Base-by-base conservation (phyloP, 1,140 invertebrate species). In the Cylas formicarius region DNA sequence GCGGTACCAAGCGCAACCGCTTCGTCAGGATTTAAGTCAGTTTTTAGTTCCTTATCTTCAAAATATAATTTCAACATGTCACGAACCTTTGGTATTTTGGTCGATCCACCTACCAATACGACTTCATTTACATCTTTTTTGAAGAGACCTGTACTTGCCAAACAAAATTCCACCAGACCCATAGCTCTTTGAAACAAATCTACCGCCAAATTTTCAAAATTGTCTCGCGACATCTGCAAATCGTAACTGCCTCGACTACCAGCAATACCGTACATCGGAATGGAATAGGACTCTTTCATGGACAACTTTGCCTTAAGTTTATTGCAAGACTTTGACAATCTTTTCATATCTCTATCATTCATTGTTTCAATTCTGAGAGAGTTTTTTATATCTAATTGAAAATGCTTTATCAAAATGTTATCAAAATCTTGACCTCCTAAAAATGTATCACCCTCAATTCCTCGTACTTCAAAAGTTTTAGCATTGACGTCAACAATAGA, bases 401-500 rank as follows among this genome's bases (percentile, higher is more conserved):
- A 43, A 53, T 72, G 53, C 13, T 47, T 36, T 3, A 57, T 31
- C 27, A 61, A 24, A 35, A 78, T 53, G 58, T 80, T 71, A 57
- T 81, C 78, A 51, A 84, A 82, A 60, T 83, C 80, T 58, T 82
- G 78, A 14, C 81, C 81, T 47, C 81, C 81, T 47, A 85, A 65
- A 58, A 82, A 78, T 10, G 50, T 60, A 36, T 63, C 46, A 67
- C 71, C 61, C 61, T 88, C 89, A 3, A 89, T 91, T 1, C 87
- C 79, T 19, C 74, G 28, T 13, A 60, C 85, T 69, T 74, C 4
- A 85, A 57, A 48, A 1, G 82, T 78, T 34, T 81, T 82, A 54
- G 82, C 80, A 58, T 84, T 81, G 56, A 84, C 84, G 19, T 80
- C 81, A 7, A 86, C 68, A 6, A 86, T 64, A 4, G 82, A 84